These are phyloP conservation scores for Phyllotis vaccarum DNA, from an alignment of 2,797 vertebrate species.

Conservation along the genomic window DNA sequence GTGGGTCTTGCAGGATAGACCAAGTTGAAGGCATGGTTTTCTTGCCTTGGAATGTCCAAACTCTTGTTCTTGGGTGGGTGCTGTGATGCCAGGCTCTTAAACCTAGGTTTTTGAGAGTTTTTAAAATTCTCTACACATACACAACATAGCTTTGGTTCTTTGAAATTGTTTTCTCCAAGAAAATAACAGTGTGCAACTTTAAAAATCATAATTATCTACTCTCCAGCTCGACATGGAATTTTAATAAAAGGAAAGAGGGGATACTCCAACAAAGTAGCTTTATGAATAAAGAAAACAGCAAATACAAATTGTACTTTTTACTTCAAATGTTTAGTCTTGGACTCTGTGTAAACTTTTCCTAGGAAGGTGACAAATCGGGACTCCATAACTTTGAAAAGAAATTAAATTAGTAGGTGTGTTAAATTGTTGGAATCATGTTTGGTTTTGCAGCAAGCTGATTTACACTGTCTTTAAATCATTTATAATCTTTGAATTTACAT, in stretches of 20 bases:
- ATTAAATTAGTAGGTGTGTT: neutral
- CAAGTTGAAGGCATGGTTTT: neutral
- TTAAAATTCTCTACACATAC: neutral
- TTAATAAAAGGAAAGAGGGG: conserved; percentile 12
- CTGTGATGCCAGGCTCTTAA: neutral
- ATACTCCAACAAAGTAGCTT: conserved; percentile 31
- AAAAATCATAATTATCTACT: conserved; percentile 43
- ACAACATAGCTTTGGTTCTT: conserved; percentile 18
- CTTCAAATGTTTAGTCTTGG: conserved; percentile 9
- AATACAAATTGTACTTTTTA: conserved; percentile 52
- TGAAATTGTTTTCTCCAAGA: conserved; percentile 7
- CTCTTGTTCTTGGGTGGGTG: neutral
- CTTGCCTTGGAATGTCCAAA: too few relatives aligned
- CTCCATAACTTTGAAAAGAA: conserved; percentile 13
- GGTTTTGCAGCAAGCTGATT: conserved; percentile 35
- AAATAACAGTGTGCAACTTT: conserved; percentile 17
- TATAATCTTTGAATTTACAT: neutral
- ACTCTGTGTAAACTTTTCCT: neutral
- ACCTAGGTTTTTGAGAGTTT: neutral
- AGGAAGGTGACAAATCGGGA: conserved; percentile 34
- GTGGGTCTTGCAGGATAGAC: neutral
- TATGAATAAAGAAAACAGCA: conserved; percentile 25
- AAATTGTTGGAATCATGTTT: conserved; percentile 49
- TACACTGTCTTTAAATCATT: conserved; percentile 34
- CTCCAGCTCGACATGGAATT: neutral